Evolutionary conservation across 1,140 invertebrate genomes (phyloP).

Genomic region (Drosophila dunni): DNA sequence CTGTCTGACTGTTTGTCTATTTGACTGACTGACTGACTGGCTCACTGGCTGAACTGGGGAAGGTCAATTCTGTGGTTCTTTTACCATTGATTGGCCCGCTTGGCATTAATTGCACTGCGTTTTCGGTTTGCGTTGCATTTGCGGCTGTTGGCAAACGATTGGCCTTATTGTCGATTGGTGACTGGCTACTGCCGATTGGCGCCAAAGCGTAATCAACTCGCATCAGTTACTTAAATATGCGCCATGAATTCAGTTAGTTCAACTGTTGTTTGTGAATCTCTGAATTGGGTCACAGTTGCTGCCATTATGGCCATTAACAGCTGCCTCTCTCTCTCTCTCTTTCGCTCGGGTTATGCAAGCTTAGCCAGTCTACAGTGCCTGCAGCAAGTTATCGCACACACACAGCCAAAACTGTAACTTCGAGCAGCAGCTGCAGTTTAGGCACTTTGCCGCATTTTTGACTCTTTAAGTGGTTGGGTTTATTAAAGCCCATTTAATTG

Average conservation of each 20-base stretch:
- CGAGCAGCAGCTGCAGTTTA: slow-evolving; percentile 49
- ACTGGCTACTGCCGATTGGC: slow-evolving; percentile 40
- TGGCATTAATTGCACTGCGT: slow-evolving; percentile 47
- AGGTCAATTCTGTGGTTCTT: slow-evolving; percentile 40
- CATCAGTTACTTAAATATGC: slow-evolving; percentile 38
- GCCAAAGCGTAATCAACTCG: slow-evolving; percentile 29
- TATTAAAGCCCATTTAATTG: slow-evolving; percentile 80
- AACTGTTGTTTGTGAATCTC: neutral
- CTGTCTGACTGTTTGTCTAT: neutral
- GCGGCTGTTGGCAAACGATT: slow-evolving; percentile 52
- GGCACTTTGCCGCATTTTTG: slow-evolving; percentile 72
- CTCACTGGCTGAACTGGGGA: neutral
- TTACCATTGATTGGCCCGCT: slow-evolving; percentile 62
- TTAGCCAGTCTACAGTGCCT: slow-evolving; percentile 24
- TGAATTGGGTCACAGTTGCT: slow-evolving; percentile 38
- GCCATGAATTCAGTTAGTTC: neutral
- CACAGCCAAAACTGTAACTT: neutral
- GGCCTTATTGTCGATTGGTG: slow-evolving; percentile 59
- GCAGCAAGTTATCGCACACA: slow-evolving; percentile 16
- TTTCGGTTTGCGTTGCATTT: slow-evolving; percentile 71
- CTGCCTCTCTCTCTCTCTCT: neutral
- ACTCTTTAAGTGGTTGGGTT: slow-evolving; percentile 71
- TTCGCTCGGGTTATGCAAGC: slow-evolving; percentile 33
- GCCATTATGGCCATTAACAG: slow-evolving; percentile 1
- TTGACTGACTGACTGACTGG: neutral